Percentiles rank a stretch among this genome's conserved stretches.
Evolutionary conservation across 2,888 invertebrate species (phyloP).

Genomic region (Metopia argyrocephala): DNA sequence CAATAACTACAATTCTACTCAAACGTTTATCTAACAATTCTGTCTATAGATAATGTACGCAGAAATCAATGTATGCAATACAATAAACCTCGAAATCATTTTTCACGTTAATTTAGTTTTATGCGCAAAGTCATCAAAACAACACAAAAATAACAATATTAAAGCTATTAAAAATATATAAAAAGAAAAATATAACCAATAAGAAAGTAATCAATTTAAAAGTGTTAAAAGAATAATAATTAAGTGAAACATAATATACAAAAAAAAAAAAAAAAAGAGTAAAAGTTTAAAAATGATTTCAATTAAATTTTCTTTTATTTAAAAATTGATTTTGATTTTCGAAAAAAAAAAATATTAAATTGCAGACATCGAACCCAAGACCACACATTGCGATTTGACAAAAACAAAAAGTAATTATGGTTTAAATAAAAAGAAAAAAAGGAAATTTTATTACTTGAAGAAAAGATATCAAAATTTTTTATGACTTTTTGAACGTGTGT

Average conservation of each 20-base stretch:
- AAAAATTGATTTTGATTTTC: not conserved
- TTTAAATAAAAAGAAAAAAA: not conserved
- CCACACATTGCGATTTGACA: slow-evolving; percentile 23
- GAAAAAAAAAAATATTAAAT: slow-evolving; percentile 18
- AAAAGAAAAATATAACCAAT: slow-evolving; percentile 13
- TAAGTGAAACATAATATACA: too few relatives aligned
- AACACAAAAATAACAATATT: slow-evolving; percentile 56
- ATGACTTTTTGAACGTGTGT: slow-evolving; percentile 57
- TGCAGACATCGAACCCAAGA: not conserved
- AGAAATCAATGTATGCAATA: slow-evolving; percentile 42
- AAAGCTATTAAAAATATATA: slow-evolving; percentile 56
- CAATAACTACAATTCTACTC: slow-evolving; percentile 34
- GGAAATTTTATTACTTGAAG: slow-evolving; percentile 51
- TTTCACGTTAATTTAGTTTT: slow-evolving; percentile 60
- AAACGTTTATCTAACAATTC: slow-evolving; percentile 21
- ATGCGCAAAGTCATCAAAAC: slow-evolving; percentile 62
- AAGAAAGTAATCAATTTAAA: not conserved
- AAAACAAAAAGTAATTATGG: not conserved
- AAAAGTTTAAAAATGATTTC: slow-evolving; percentile 67
- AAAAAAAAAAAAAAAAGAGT: slow-evolving; percentile 64
- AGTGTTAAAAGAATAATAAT: not conserved
- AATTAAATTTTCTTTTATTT: slow-evolving; percentile 60
- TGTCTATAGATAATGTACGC: slow-evolving; percentile 28
- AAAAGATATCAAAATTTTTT: slow-evolving; percentile 45
- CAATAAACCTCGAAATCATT: slow-evolving; percentile 52